Evolutionary conservation across 2,888 invertebrate genomes (phyloP), one percentile per base, ranked within the genome.

Genomic region (Scaptomyza caliginosa): DNA sequence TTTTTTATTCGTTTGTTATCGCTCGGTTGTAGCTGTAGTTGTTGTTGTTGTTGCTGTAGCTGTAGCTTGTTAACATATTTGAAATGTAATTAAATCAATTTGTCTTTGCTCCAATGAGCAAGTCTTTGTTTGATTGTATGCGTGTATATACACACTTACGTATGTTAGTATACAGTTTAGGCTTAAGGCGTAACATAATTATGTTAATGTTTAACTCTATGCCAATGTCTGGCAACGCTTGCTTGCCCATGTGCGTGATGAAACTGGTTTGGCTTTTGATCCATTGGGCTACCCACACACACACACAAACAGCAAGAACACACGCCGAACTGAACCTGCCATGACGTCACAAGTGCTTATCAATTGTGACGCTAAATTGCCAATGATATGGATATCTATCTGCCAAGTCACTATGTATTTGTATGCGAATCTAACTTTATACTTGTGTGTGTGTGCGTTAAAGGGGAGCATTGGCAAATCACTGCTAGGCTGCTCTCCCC

Each of bases 21-120:
- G 71, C 59, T 40, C 23, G 23, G 28, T 34, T 64, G 34, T 40
- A 13, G 63, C n/a, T 46, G 40, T 48, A 66, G 43, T 23, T 48
- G 24, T 32, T 59, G 21, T 48, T 26, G 59, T 23, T 54, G 51
- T 45, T 49, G 48, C 49, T 70, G 50, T 32, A 40, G 39, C 28
- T 76, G 51, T 30, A 55, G 59, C 60, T 70, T 75, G 67, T 67
- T 64, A 75, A 64, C 64, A 80, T 66, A 68, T 79, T 80, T 65
- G 46, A 77, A 70, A 75, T 66, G 54, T 55, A 77, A 77, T 77
- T 79, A 72, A 79, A 79, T 72, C 67, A 78, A 78, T 66, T 78
- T 78, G 75, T 70, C 58, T 64, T 39, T 74, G 59, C 70, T 63
- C 42, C 62, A 74, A 65, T 62, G 65, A 54, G 57, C 58, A 68